These are phyloP conservation scores for Crypturellus undulatus DNA, from an alignment of 2,113 vertebrate genomes.

Conservation along the genomic window DNA sequence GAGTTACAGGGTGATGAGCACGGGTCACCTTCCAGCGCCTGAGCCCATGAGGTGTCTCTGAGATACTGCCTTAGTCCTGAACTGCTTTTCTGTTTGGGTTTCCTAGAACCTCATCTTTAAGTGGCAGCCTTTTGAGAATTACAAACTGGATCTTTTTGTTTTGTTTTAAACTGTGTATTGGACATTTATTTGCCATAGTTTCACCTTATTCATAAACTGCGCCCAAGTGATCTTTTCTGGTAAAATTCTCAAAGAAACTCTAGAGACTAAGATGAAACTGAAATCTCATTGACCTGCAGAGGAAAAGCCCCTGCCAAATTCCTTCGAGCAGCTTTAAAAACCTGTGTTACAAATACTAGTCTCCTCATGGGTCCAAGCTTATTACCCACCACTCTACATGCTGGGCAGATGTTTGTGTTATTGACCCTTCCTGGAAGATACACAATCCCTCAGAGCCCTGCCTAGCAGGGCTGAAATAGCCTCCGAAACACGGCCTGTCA, in stretches of 20 bases:
- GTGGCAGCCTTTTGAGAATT: not conserved
- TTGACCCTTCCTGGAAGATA: not conserved
- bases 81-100: not conserved
- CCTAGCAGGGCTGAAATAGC: not conserved
- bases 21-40: not conserved
- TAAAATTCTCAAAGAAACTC: not conserved
- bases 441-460: too few species aligned
- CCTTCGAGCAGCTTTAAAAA: not conserved
- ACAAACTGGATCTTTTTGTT: not conserved
- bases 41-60: rapidly evolving
- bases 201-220: not conserved
- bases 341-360: not conserved
- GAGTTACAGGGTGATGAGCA: rapidly evolving
- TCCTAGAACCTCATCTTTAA: rapidly evolving
- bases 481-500: rapidly evolving
- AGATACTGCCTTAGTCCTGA: not conserved
- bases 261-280: not conserved
- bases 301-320: not conserved
- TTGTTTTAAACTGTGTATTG: not conserved
- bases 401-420: not conserved
- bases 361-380: not conserved
- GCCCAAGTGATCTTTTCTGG: not conserved
- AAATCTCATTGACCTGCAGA: not conserved
- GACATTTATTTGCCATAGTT: not conserved
- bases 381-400: rapidly evolving